Evolutionary conservation across 2,797 vertebrate species (phyloP), one percentile per base, ranked within the genome.

Genomic region (Okamejei kenojei): DNA sequence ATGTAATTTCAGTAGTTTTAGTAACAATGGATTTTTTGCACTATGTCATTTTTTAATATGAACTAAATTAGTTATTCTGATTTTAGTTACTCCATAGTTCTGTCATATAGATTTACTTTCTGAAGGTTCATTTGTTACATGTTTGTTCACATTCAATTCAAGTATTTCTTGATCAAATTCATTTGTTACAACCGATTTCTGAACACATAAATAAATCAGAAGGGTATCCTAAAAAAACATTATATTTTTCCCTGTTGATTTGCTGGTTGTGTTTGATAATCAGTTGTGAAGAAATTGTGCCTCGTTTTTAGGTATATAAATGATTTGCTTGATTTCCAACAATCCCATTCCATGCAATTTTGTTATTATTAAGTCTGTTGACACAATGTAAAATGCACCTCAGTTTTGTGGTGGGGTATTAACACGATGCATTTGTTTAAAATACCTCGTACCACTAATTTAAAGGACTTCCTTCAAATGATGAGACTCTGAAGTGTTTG

Each of bases 41-140:
- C 96, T 95, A 96, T 96, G 96, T 96, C 95, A 97, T 96, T 96
- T 96, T n/a, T 96, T 95, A 96, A 97, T 97, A 95, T 94, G 94
- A 96, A 94, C 95, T 95, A 94, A 95, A 94, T 93, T 93, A 95
- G 95, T 95, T 94, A 94, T 95, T 97, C 90, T 76, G 71, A 92
- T 45, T 92, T 92, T 71, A n/a, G 38, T 54, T 76, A 74, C 35
- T 58, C 26, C 35, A 76, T 76, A 92, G 68, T 26, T 6, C 90
- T 74, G 68, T 92, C 71, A 74, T 74, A 38, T 74, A 74, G 90
- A 76, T 76, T 92, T 92, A 76, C 58, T 76, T 76, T 76, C 71
- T n/a, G n/a, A n/a, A n/a, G n/a, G n/a, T n/a, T n/a, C n/a, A n/a
- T n/a, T n/a, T n/a, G n/a, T n/a, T n/a, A n/a, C n/a, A n/a, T n/a